Evolutionary conservation across 35 echinoderm and acorn worm species (phyloP).

Genomic region (Ophioderma brevispina): DNA sequence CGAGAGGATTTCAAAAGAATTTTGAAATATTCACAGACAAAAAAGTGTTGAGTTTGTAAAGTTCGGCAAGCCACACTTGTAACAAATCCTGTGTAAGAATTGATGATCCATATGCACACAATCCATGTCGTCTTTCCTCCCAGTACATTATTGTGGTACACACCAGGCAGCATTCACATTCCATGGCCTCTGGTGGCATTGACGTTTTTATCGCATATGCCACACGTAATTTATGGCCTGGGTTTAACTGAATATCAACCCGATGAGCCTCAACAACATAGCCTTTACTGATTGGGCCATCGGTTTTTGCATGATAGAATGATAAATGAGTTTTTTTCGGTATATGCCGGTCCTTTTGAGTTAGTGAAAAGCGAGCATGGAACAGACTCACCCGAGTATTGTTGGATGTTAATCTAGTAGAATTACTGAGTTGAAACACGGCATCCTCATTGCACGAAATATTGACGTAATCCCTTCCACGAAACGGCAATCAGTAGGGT

Average conservation of each 20-base stretch:
- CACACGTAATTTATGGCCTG: conserved; percentile 61
- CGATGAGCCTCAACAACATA: no score
- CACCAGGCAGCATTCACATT: conserved; percentile 26
- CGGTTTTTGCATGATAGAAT: no score
- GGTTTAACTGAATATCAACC: conserved; percentile 46
- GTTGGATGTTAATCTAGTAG: no score
- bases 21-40: conserved; percentile 26
- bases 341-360: no score
- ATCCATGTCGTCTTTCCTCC: conserved; percentile 31
- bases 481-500: no score
- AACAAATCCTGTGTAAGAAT: conserved; percentile 40
- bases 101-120: conserved; percentile 41
- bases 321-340: no score
- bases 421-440: no score
- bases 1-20: conserved; percentile 21
- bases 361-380: no score
- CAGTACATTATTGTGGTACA: conserved; percentile 49
- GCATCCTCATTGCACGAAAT: no score
- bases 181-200: conserved; percentile 49
- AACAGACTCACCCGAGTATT: no score
- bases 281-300: no score
- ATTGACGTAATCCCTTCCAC: no score
- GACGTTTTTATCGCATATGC: conserved; percentile 45
- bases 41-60: conserved; percentile 20
- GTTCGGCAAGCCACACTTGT: conserved; percentile 40